These are phyloP conservation scores for Echinarachnius parma DNA, from an alignment of 53 echinoderm and acorn worm genomes.

Conservation along the genomic window DNA sequence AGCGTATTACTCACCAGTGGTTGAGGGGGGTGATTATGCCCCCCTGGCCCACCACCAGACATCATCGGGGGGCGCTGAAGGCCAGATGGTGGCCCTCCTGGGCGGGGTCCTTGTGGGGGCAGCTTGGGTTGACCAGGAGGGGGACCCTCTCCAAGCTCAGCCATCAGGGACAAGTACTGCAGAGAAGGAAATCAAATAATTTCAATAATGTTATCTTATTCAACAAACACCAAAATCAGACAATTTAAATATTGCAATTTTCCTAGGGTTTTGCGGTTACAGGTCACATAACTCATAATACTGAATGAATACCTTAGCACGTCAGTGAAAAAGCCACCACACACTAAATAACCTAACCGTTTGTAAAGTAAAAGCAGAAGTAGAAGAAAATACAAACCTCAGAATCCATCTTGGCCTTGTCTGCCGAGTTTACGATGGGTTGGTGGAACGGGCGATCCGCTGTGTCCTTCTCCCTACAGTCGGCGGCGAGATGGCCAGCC, in stretches of 20 bases:
- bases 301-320: too few relatives aligned
- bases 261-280: too few relatives aligned
- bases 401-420: slow-evolving; percentile 97
- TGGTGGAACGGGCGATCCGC: slow-evolving; percentile 39
- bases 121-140: slow-evolving; percentile 53
- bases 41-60: not conserved
- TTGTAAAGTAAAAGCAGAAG: too few relatives aligned
- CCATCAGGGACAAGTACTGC: slow-evolving; percentile 97
- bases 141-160: slow-evolving; percentile 95
- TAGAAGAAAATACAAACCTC: too few relatives aligned
- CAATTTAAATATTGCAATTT: too few relatives aligned
- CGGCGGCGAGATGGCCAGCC: slow-evolving; percentile 85
- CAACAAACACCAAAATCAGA: too few relatives aligned
- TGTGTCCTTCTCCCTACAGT: slow-evolving; percentile 75
- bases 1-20: too few relatives aligned
- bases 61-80: not conserved
- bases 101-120: slow-evolving; percentile 31
- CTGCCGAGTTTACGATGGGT: slow-evolving; percentile 57
- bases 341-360: too few relatives aligned
- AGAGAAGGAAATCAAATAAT: slow-evolving; percentile 15
- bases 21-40: too few relatives aligned
- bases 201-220: too few relatives aligned
- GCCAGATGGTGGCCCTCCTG: slow-evolving; percentile 49
- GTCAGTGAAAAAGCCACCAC: too few relatives aligned
- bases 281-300: too few relatives aligned